Conservation (phyloP, 2,888 invertebrate species). For the Aethes cnicana region DNA sequence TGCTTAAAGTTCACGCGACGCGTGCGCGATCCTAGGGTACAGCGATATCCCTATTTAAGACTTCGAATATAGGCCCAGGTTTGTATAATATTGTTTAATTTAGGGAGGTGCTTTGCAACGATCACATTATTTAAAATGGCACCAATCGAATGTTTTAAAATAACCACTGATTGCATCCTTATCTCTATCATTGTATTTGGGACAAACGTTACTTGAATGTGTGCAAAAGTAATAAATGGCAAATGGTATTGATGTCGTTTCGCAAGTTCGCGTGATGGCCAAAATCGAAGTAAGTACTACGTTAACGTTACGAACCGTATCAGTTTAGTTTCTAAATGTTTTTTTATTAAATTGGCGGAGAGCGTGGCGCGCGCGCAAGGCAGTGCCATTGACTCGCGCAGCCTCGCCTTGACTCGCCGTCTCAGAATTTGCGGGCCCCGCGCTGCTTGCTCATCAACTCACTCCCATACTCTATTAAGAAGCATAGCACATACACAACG, state of each 20-base stretch:
- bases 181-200: slow-evolving; percentile 11
- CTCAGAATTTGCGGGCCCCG: slow-evolving; percentile 47
- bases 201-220: background rate
- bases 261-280: slow-evolving; percentile 4
- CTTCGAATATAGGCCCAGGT: too few relatives aligned
- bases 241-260: background rate
- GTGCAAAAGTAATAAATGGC: background rate
- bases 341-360: slow-evolving; percentile 39
- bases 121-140: slow-evolving; percentile 22
- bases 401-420: slow-evolving; percentile 58
- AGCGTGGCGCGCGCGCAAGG: slow-evolving; percentile 43
- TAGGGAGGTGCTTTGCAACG: slow-evolving; percentile 12
- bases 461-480: slow-evolving; percentile 36
- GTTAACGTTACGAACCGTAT: slow-evolving; percentile 13
- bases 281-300: background rate
- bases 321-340: slow-evolving; percentile 27
- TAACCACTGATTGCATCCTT: slow-evolving; percentile 11
- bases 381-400: slow-evolving; percentile 70
- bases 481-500: slow-evolving; percentile 26
- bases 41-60: too few relatives aligned
- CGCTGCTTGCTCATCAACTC: slow-evolving; percentile 42
- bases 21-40: too few relatives aligned
- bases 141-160: slow-evolving; percentile 9
- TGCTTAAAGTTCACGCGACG: too few relatives aligned
- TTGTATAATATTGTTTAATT: slow-evolving; percentile 17